phyloP scores from a whole-genome alignment of 1,140 invertebrate species.

The Leptinotarsa lineolata region DNA sequence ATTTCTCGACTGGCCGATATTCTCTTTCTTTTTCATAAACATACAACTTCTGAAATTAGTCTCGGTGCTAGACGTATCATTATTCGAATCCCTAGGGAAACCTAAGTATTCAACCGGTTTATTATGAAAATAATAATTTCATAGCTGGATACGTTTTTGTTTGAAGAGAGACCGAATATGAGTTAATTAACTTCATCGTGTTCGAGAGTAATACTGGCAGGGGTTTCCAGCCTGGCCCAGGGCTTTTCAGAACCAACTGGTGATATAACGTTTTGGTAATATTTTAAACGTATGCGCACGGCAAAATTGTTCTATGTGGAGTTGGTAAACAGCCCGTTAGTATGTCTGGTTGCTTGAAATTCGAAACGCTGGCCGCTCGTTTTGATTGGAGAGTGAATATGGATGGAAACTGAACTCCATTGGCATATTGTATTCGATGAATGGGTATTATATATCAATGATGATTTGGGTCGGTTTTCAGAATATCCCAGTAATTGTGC shows the following conservation, averaged over 20 bases:
- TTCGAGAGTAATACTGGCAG: slow-evolving; percentile 24
- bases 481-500: too few species aligned
- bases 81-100: slow-evolving; percentile 12
- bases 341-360: not conserved
- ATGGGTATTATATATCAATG: too few species aligned
- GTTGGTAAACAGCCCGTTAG: not conserved
- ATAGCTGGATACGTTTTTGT: slow-evolving; percentile 42
- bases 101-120: slow-evolving; percentile 28
- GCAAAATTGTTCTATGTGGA: not conserved
- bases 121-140: slow-evolving; percentile 45
- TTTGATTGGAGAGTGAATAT: too few species aligned
- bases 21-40: not conserved
- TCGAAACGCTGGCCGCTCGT: not conserved
- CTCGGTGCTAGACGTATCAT: slow-evolving; percentile 9
- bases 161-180: slow-evolving; percentile 40
- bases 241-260: not conserved
- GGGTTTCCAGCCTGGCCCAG: not conserved
- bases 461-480: too few species aligned
- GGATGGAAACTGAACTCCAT: too few species aligned
- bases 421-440: too few species aligned
- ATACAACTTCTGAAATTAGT: not conserved
- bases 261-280: not conserved
- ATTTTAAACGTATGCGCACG: not conserved
- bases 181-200: slow-evolving; percentile 46
- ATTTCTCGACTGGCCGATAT: too few species aligned